Conservation (phyloP, 2,113 vertebrate genomes). For the Ploceus nigricollis region DNA sequence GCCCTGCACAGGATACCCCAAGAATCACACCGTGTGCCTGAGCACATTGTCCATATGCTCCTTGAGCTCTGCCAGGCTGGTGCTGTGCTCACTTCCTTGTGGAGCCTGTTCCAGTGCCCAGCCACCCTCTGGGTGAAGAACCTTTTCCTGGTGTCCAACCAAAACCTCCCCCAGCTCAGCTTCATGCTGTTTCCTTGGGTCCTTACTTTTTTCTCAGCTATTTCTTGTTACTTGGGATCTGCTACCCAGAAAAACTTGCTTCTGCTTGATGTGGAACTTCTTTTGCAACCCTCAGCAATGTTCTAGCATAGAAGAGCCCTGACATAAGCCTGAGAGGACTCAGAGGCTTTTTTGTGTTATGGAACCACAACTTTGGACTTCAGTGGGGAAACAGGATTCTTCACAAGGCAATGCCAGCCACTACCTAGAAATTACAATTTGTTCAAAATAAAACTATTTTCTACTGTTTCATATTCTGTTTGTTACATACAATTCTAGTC, state of each 20-base stretch:
- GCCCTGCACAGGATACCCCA: rapidly evolving
- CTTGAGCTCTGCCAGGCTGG: neutral
- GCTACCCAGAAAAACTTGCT: neutral
- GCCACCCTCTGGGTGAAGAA: rapidly evolving
- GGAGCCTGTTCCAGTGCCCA: neutral
- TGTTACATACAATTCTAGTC: neutral
- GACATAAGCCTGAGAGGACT: neutral
- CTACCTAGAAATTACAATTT: neutral
- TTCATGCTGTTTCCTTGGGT: neutral
- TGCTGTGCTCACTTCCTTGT: no score
- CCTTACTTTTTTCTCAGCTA: neutral
- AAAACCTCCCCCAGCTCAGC: neutral
- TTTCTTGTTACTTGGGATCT: neutral
- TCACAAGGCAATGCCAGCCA: neutral
- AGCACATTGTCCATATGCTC: rapidly evolving
- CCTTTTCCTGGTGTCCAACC: neutral
- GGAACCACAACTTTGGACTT: neutral
- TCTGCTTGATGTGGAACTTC: neutral
- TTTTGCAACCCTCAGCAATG: neutral
- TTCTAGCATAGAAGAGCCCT: neutral
- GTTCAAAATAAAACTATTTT: neutral
- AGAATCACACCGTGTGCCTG: neutral
- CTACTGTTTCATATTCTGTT: neutral
- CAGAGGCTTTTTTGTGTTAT: neutral
- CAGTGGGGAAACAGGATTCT: neutral